phyloP scores from a whole-genome alignment of 2,888 invertebrate species.

The Andrena bucephala region DNA sequence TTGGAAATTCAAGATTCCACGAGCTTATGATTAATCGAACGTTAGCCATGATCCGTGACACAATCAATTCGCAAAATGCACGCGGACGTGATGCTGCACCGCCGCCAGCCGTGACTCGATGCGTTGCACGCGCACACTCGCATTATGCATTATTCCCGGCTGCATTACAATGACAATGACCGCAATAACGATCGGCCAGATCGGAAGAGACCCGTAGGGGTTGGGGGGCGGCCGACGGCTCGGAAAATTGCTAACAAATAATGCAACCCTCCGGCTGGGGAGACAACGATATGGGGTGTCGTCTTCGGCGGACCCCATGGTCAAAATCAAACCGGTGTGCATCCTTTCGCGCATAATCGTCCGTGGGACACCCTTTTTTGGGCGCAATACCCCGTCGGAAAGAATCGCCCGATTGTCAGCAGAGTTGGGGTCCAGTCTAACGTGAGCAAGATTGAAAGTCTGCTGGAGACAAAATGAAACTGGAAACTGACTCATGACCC shows the following conservation, averaged over 20 bases:
- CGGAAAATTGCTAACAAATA: slow-evolving; percentile 85
- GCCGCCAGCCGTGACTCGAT: slow-evolving; percentile 51
- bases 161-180: slow-evolving; percentile 83
- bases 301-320: slow-evolving; percentile 67
- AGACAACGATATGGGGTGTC: slow-evolving; percentile 79
- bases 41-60: slow-evolving; percentile 31
- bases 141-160: slow-evolving; percentile 73
- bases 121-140: slow-evolving; percentile 69
- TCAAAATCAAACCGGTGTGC: slow-evolving; percentile 50
- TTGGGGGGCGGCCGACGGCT: slow-evolving; percentile 79
- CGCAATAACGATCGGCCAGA: slow-evolving; percentile 79
- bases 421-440: not conserved
- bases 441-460: not conserved
- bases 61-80: slow-evolving; percentile 51
- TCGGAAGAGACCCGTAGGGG: slow-evolving; percentile 67
- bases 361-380: slow-evolving; percentile 59
- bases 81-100: slow-evolving; percentile 56
- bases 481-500: too few species aligned
- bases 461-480: too few species aligned
- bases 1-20: not conserved
- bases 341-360: slow-evolving; percentile 69
- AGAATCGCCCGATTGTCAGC: slow-evolving; percentile 18
- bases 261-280: slow-evolving; percentile 67
- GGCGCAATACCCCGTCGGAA: not conserved
- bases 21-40: slow-evolving; percentile 43